Conservation (phyloP, 1,140 invertebrate genomes). For the Sweltsa coloradensis region DNA sequence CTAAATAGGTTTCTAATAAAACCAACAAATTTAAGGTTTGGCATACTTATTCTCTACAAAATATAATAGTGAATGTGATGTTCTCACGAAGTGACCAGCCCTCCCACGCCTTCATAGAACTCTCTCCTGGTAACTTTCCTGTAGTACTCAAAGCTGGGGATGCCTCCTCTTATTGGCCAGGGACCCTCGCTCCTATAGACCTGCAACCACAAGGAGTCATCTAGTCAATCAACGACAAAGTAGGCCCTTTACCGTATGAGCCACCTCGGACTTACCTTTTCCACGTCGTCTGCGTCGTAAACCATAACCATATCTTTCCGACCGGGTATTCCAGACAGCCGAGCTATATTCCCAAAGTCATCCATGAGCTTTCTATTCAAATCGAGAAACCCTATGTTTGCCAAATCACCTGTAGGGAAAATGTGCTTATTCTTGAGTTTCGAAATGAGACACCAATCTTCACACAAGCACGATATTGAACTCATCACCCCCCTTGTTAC, state of each 20-base stretch:
- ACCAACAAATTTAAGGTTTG: too few species aligned
- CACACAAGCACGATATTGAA: too few species aligned
- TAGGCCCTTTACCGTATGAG: background rate
- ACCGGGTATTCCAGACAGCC: background rate
- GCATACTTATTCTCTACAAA: too few species aligned
- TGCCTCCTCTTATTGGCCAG: constrained; percentile 17
- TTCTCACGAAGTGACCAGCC: background rate
- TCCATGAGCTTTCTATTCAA: background rate
- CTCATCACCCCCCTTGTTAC: too few species aligned
- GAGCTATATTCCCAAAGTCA: constrained; percentile 1
- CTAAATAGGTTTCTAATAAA: too few species aligned
- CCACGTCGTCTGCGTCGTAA: constrained; percentile 5
- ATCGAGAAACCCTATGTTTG: too few species aligned
- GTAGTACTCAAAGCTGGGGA: constrained; percentile 11
- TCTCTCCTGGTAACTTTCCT: constrained; percentile 9
- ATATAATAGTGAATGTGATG: constrained; percentile 10
- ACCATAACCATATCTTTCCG: constrained; percentile 1
- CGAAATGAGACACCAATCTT: too few species aligned
- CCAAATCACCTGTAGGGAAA: too few species aligned
- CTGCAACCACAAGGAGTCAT: background rate
- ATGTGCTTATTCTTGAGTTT: too few species aligned
- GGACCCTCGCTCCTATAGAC: constrained; percentile 16
- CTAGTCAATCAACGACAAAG: background rate
- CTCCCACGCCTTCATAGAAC: constrained; percentile 5
- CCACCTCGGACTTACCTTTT: constrained; percentile 4